Evolutionary conservation across 2,113 vertebrate genomes (phyloP), one percentile per base, ranked within the genome.

Genomic region (Ageneiosus marmoratus): DNA sequence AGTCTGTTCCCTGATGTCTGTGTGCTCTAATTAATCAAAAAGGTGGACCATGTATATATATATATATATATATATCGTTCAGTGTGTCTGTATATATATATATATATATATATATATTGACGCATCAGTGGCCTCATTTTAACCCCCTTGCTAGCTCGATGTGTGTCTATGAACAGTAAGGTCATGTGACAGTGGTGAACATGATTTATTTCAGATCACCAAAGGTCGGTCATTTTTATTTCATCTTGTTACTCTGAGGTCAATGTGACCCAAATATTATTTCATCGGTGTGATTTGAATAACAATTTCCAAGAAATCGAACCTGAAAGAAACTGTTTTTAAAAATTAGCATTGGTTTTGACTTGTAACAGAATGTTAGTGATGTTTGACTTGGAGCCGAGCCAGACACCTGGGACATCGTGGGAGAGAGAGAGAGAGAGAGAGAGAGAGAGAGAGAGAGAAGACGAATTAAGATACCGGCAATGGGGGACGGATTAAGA

Each of bases 371-470:
- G 37, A 72, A 32, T 16, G 55, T 74, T 75, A 80, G 56, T 51
- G 22, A 32, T 67, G 77, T 80, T 83, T 85, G 62, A 87, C 56
- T 58, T 83, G 63, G 78, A 85, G 58, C 53, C 1, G 29, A 37
- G 51, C 83, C 76, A 78, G 83, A 73, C 77, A 29, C 27, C 46
- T 60, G 5, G 24, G 73, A 77, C 24, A 34, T 44, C 77, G 62
- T 37, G 51, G 24, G 53, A 62, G 44, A 63, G 29, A 32, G 77
- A 29, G 75, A 32, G 46, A n/a, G 60, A 56, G 22, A 69, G 51
- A 81, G 73, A 62, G 65, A 24, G 34, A 24, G 46, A n/a, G 60
- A 56, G 22, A 69, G 51, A 81, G 73, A 62, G 65, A 24, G 34
- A 24, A 24, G 34, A 67, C 4, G 60, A 75, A 85, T 74, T 74